phyloP scores from a whole-genome alignment of 2,113 vertebrate genomes.

The Macrotus californicus region DNA sequence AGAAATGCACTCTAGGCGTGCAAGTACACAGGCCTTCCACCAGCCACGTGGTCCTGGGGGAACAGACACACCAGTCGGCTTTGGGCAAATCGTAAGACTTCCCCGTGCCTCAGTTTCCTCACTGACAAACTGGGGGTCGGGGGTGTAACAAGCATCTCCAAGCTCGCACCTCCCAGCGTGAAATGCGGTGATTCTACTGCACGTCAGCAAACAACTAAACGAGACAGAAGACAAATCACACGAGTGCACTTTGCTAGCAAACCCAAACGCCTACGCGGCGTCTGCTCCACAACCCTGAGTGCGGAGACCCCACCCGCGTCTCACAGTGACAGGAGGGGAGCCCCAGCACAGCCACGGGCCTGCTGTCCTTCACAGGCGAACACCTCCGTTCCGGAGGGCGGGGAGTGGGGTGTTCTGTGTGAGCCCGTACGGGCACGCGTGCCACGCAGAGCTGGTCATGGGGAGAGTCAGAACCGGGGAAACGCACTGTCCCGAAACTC shows the following conservation, averaged over 20 bases:
- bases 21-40: accelerated
- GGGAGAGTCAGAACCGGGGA: not conserved
- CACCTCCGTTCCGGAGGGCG: not conserved
- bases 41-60: accelerated
- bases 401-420: not conserved
- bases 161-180: not conserved
- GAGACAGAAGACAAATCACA: not conserved
- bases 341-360: not conserved
- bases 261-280: accelerated
- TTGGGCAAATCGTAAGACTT: accelerated
- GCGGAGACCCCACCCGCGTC: accelerated
- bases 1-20: accelerated
- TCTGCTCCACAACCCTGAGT: accelerated
- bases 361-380: accelerated
- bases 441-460: not conserved
- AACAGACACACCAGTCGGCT: accelerated
- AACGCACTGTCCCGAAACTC: accelerated
- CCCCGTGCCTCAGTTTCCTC: not conserved
- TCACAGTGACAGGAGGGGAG: accelerated
- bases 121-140: too few species aligned
- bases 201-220: too few species aligned
- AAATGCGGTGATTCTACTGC: not conserved
- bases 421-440: accelerated
- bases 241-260: not conserved
- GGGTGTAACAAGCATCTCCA: not conserved